Base-by-base conservation (phyloP, 2,888 invertebrate genomes). In the Julus scandinavius region DNA sequence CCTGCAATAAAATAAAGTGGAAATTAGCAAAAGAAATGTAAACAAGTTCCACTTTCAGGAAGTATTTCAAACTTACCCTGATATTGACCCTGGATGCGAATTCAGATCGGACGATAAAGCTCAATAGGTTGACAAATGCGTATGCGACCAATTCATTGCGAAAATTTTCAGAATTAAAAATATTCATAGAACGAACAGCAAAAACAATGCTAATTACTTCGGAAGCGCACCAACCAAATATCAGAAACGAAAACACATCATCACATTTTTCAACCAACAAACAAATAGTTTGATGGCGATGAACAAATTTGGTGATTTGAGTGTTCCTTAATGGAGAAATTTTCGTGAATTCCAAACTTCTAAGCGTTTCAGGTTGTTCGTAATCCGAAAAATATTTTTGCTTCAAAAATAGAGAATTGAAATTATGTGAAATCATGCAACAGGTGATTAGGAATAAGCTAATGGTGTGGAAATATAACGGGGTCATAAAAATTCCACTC, bases 181-280 rank as follows among this genome's bases (percentile, higher is more conserved):
- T 15, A 54, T 86, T 58, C 86, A 86, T 86, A 7, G 86, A 86
- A 17, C 86, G 86, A 50, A 86, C 29, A 54, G 86, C 86, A 7
- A 86, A 86, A 29, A 86, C 86, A 54, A 86, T 54, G 40, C 50
- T 38, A 2, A 86, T 86, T 9, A 86, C 86, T 38, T 86, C 86
- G 3, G 86, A 11, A 5, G 86, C n/a, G 54, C 86, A 86, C 86
- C 86, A 86, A 7, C 17, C 29, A 86, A 86, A 86, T 11, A 50
- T 29, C 86, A 86, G 5, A 54, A 86, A 54, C 15, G 50, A 50
- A 54, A 86, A 86, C 5, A 50, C 86, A 0, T 54, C 54, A 54
- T 86, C 29, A 1, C 50, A 40, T 54, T 29, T 54, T 86, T 86
- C 86, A n/a, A 86, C 54, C 29, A 86, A 5, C 6, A n/a, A 38